Evolutionary conservation across 2,888 invertebrate genomes (phyloP), one percentile per base, ranked within the genome.

Genomic region (Caenorhabditis macrosperma): DNA sequence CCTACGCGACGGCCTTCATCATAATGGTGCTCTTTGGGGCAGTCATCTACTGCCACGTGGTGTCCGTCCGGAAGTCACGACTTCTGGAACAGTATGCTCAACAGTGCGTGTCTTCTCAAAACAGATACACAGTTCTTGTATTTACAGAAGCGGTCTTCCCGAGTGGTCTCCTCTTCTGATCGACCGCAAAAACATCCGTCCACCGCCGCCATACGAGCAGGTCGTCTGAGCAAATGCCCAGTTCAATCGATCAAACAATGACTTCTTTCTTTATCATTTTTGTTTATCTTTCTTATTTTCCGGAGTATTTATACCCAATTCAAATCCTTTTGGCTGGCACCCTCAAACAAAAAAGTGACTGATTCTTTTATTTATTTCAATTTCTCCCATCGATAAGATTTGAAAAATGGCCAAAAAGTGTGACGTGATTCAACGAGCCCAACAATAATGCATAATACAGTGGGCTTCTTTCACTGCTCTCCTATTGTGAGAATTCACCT

Each of bases 151-250:
- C 20, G 35, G 35, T 3, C 66, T 64, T 24, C 66, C 74, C 50
- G 83, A 83, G 72, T 77, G 79, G 78, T 72, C 83, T 20, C 83
- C 83, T 3, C 71, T 83, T 20, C 61, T 83, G 28, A 60, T 59
- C 35, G 52, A 52, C 20, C 41, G 59, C 44, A 78, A 78, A 55
- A 67, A 71, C 69, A 41, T 78, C 48, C 72, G 67, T 22, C 79
- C 79, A 22, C 83, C 82, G 6, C 79, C 83, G 33, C 76, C 75
- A 4, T 83, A 83, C 44, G 81, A 81, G 64, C 83, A 83, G 59
- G 78, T 81, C 48, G 75, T 83, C 48, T 83, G 55, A 72, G 55
- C 67, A 26, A 22, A 20, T 24, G 50, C 44, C 30, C 54, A 52
- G 12, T 33, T 26, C 33, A 26, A 54, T 46, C 35, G 48, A 38